A percentile compares a stretch with the other conserved stretches of the same genome.
Conservation (phyloP, 2,797 vertebrate genomes). For the Dipus sagitta region DNA sequence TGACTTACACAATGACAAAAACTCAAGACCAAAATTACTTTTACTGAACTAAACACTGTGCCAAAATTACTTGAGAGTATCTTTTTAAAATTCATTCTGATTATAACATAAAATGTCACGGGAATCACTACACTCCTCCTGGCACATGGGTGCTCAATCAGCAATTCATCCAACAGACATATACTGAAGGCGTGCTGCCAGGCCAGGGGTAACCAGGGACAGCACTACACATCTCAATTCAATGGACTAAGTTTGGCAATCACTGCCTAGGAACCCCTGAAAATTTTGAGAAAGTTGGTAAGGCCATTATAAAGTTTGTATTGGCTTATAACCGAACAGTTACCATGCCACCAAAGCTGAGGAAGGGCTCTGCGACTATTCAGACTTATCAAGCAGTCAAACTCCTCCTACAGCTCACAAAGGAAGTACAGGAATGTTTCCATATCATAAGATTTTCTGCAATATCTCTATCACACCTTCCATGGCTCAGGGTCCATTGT, state of each 20-base stretch:
- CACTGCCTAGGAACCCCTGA: background rate
- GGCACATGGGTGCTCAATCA: background rate
- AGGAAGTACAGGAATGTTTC: background rate
- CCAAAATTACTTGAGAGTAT: slow-evolving; percentile 27
- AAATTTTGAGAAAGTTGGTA: background rate
- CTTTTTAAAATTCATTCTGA: slow-evolving; percentile 32
- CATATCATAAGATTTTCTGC: background rate
- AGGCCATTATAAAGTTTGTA: background rate
- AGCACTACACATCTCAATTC: background rate
- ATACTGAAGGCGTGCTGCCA: background rate
- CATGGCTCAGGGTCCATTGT: too few species aligned
- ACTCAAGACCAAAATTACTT: slow-evolving; percentile 50
- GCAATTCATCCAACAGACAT: slow-evolving; percentile 11
- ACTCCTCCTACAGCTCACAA: background rate
- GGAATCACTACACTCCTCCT: slow-evolving; percentile 9
- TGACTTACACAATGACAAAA: background rate
- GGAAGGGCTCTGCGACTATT: background rate
- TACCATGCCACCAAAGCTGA: background rate
- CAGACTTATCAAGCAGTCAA: background rate
- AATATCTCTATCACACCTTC: too few species aligned
- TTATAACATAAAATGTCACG: slow-evolving; percentile 46
- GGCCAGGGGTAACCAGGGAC: background rate
- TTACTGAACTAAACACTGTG: background rate
- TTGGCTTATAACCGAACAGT: background rate
- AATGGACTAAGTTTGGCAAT: background rate